Base-by-base conservation (phyloP, 2,113 vertebrate species). In the Haplochromis vanheusdeni region DNA sequence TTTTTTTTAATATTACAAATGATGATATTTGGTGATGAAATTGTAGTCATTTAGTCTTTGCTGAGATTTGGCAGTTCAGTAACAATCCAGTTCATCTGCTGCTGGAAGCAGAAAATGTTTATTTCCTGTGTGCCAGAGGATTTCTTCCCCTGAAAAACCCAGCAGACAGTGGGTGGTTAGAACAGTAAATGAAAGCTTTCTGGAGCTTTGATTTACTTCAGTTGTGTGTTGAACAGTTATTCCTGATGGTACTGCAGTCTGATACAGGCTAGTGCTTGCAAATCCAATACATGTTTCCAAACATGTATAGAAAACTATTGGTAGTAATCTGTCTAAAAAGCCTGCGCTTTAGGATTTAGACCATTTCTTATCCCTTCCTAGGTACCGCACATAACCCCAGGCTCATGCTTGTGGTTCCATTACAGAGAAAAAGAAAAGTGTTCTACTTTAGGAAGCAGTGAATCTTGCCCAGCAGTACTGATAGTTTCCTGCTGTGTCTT, bases 401-500 rank as follows among this genome's bases (percentile, higher is more conserved):
- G 87, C 62, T 52, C 37, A 17, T 8, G 3, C 60, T 75, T 19
- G 85, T 6, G 10, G 14, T 55, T 45, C 33, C 35, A 56, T 86
- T 62, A 56, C 4, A 3, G 35, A 55, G 21, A 40, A 52, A 75
- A 80, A 40, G 37, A 6, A 58, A 58, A 55, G 26, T 14, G 55
- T 45, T 35, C 12, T n/a, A 40, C 31, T 75, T 35, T 77, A 13
- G 26, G 28, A 77, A 77, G 45, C 73, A 51, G 26, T 33, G 70
- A 12, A 31, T 19, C 73, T 4, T 77, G 9, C 51, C 13, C 19
- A 49, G 42, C 6, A 26, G 19, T 82, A 51, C 31, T 68, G 81
- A 85, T 65, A 5, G 28, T 83, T 84, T 75, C 86, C 79, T 81
- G 81, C 85, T 90, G 88, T 68, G 84, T 42, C 40, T 60, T 55